Evolutionary conservation across 2,113 vertebrate species (phyloP), one percentile per base, ranked within the genome.

Genomic region (Cyphomyrus plagiostoma): DNA sequence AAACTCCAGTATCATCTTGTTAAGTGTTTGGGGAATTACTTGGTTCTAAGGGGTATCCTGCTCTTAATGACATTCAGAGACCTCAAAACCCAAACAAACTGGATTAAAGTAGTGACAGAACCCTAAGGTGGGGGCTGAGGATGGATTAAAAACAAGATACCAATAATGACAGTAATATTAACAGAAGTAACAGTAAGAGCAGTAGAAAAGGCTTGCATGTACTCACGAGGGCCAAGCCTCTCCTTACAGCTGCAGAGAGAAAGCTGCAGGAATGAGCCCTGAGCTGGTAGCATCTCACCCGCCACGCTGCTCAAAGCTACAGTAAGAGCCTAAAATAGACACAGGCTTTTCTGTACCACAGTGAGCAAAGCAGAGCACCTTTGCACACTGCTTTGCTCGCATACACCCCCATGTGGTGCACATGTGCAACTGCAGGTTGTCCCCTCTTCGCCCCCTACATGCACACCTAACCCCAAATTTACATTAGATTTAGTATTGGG

Each of bases 251-350:
- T 98, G 98, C 98, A 98, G 98, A 97, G 97, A 98, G 97, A 97
- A 98, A 98, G 97, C 98, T 99, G 98, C 98, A 98, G 98, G 96
- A 97, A 97, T 97, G 97, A 97, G 98, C 97, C 97, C 97, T 97
- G 98, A 98, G 97, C 97, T 98, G 97, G 98, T 97, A 97, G 97
- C 97, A 97, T 98, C 96, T 98, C 97, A 98, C 97, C 98, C 98
- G 97, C 98, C 95, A 95, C 94, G 98, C 98, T 97, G 97, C 97
- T 98, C 97, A 98, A 98, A 98, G 97, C 97, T 98, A 99, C 97
- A 99, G 97, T 99, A 99, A 98, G 97, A 96, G 97, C 98, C 98
- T 99, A 99, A 99, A 99, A 99, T 98, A 99, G 98, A 99, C 98
- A 99, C 98, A 99, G 98, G 97, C 98, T 99, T 97, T 98, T 99